Conservation (phyloP, 2,888 invertebrate genomes). For the Rhyacophila evoluta region DNA sequence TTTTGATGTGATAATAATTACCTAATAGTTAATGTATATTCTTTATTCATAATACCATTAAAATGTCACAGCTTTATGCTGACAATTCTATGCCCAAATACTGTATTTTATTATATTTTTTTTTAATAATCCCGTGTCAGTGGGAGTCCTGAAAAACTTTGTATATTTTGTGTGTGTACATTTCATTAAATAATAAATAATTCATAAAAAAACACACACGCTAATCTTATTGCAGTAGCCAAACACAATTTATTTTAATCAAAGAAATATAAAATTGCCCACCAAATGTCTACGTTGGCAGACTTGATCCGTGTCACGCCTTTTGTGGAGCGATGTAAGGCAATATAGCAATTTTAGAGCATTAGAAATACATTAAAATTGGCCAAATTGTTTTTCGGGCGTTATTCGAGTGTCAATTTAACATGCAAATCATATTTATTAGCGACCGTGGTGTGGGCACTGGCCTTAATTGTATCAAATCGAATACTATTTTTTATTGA, state of each 20-base stretch:
- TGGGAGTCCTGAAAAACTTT: not conserved
- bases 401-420: slow-evolving; percentile 1
- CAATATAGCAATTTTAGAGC: not conserved
- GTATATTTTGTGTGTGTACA: not conserved
- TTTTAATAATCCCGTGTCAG: no score
- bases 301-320: not conserved
- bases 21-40: no score
- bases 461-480: not conserved
- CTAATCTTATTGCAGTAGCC: not conserved
- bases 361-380: slow-evolving; percentile 12
- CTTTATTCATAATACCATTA: no score
- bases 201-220: no score
- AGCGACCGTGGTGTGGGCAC: not conserved
- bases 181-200: not conserved
- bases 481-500: not conserved
- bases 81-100: no score
- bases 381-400: not conserved
- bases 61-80: no score
- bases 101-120: no score
- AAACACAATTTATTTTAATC: slow-evolving; percentile 3
- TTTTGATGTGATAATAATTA: no score
- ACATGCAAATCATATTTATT: slow-evolving; percentile 4
- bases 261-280: not conserved
- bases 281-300: not conserved
- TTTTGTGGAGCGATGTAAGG: not conserved